Evolutionary conservation across 2,113 vertebrate species (phyloP).

Genomic region (Piprites chloris): DNA sequence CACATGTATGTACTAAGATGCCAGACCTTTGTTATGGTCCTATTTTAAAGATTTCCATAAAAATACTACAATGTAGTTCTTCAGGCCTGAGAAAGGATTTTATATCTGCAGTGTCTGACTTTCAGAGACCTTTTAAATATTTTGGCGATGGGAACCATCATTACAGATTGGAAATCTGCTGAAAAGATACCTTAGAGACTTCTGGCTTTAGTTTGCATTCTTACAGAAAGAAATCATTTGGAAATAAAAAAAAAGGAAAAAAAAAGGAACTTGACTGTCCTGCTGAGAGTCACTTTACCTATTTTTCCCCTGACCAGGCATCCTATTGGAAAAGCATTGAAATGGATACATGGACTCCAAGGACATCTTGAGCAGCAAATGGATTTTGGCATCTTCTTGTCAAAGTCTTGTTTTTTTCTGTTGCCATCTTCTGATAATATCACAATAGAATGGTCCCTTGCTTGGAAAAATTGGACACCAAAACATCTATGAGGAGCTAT

Average conservation of each 20-base stretch:
- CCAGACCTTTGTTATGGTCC: not conserved
- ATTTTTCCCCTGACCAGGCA: not conserved
- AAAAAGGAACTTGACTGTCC: slow-evolving; percentile 28
- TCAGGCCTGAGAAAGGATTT: slow-evolving; percentile 10
- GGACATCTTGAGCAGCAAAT: not conserved
- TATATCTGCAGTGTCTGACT: slow-evolving; percentile 19
- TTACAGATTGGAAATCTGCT: slow-evolving; percentile 49
- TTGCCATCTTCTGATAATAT: not conserved
- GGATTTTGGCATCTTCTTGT: not conserved
- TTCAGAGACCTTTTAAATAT: slow-evolving; percentile 37
- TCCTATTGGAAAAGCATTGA: slow-evolving; percentile 1
- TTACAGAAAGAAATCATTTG: slow-evolving; percentile 23
- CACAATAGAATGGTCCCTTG: not conserved
- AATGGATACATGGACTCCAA: not conserved
- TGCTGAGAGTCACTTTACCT: slow-evolving; percentile 31
- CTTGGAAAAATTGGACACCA: not conserved
- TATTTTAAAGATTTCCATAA: slow-evolving; percentile 18
- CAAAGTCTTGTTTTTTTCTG: not conserved
- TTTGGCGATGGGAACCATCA: slow-evolving; percentile 30
- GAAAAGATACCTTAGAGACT: slow-evolving; percentile 58
- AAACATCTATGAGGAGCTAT: not conserved
- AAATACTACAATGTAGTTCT: not conserved
- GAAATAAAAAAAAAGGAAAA: not conserved
- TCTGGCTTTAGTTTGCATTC: slow-evolving; percentile 51
- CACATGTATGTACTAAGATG: not conserved